These are phyloP conservation scores for Hydropsyche betteni DNA, from an alignment of 2,888 invertebrate species.

Conservation along the genomic window DNA sequence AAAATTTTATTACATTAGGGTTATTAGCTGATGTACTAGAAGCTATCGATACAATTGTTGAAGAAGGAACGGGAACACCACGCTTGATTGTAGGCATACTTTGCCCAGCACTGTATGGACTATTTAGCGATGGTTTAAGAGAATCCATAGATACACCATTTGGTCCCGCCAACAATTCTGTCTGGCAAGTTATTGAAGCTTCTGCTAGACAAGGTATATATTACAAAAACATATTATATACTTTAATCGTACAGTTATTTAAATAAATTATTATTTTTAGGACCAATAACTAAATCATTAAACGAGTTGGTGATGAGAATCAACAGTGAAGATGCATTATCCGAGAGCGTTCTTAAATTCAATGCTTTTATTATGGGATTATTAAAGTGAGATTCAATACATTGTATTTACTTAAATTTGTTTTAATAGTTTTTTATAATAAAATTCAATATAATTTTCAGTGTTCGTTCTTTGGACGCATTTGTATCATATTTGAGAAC, in stretches of 20 bases:
- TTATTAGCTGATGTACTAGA: slow-evolving; percentile 78
- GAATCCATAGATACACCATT: slow-evolving; percentile 84
- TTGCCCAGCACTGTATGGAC: slow-evolving; percentile 84
- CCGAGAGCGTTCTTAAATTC: slow-evolving; percentile 86
- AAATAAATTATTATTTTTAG: slow-evolving; percentile 55
- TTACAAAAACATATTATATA: not conserved
- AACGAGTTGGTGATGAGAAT: slow-evolving; percentile 85
- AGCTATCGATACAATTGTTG: slow-evolving; percentile 78
- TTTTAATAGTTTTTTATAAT: not conserved
- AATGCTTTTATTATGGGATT: slow-evolving; percentile 89
- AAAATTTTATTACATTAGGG: slow-evolving; percentile 61
- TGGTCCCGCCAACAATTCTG: slow-evolving; percentile 85
- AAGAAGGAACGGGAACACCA: slow-evolving; percentile 75
- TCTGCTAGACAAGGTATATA: slow-evolving; percentile 80
- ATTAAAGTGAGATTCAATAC: slow-evolving; percentile 73
- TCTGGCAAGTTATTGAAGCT: slow-evolving; percentile 90
- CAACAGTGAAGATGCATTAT: slow-evolving; percentile 82
- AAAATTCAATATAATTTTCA: slow-evolving; percentile 56
- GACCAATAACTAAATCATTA: slow-evolving; percentile 82
- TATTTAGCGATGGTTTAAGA: slow-evolving; percentile 86
- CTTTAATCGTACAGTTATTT: too few species aligned
- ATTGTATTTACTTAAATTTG: slow-evolving; percentile 8
- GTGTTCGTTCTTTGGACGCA: slow-evolving; percentile 86
- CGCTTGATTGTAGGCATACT: slow-evolving; percentile 78
- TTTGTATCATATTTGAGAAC: slow-evolving; percentile 89